A percentile compares a stretch with the other conserved stretches of the same genome.
phyloP scores from a whole-genome alignment of 2,888 invertebrate genomes.

The Nymphalis polychloros region DNA sequence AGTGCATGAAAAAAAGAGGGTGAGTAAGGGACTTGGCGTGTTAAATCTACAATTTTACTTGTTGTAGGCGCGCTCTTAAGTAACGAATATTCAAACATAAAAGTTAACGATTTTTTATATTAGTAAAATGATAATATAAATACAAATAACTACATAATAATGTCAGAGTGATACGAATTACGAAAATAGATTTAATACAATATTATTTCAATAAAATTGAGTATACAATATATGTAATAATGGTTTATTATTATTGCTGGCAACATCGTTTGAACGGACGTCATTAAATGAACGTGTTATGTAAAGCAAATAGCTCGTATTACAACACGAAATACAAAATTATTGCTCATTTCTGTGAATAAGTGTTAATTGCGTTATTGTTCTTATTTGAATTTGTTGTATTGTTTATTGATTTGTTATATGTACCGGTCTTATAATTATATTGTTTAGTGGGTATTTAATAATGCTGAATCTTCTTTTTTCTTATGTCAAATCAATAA shows the following conservation, averaged over 20 bases:
- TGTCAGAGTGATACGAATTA: not conserved
- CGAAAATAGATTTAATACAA: not conserved
- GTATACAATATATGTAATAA: constrained; percentile 16
- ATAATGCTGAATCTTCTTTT: no score
- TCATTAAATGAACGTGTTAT: constrained; percentile 33
- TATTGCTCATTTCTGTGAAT: constrained; percentile 21
- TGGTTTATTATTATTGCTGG: constrained; percentile 33
- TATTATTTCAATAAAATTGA: constrained; percentile 35
- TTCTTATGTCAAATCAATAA: no score
- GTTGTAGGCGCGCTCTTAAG: no score
- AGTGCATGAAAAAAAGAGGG: no score
- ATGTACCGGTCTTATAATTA: not conserved
- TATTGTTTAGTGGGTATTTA: no score
- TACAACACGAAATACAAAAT: constrained; percentile 29
- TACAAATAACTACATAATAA: not conserved
- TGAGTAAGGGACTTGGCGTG: no score
- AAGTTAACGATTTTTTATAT: not conserved
- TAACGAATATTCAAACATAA: no score
- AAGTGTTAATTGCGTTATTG: constrained; percentile 25
- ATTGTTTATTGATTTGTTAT: not conserved
- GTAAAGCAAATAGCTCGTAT: constrained; percentile 33
- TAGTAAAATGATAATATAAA: not conserved
- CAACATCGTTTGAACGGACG: constrained; percentile 32
- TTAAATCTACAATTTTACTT: no score
- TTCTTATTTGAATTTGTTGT: constrained; percentile 17